Evolutionary conservation across 2,888 invertebrate genomes (phyloP), one percentile per base, ranked within the genome.

Genomic region (Apodemia hepburni): DNA sequence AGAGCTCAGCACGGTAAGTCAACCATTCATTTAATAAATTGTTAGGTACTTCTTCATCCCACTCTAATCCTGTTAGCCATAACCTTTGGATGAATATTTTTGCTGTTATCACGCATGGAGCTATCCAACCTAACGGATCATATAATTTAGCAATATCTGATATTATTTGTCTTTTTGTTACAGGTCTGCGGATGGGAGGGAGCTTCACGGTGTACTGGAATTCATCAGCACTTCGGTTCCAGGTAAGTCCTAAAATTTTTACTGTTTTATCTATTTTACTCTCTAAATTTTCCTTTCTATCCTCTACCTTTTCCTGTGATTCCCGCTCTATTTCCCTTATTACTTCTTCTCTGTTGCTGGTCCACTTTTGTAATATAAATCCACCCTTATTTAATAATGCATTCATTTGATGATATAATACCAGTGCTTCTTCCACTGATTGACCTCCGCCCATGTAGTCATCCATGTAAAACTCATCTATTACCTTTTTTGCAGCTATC

Each of bases 311-410:
- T 15, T 12, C 4, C 38, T 15, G 15, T 42, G 12, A 42, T 15
- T 42, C 6, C 33, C 47, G 35, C 59, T 62, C 45, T 59, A 65
- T 58, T 63, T 62, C 57, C 61, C 2, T 66, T 60, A 47, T 58
- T 63, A 61, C 69, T 68, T 69, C 71, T 72, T 61, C 75, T 71
- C 22, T 75, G 69, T 49, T 42, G 42, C 42, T 42, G 42, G 12
- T 42, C 42, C 42, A 42, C 6, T 42, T 42, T 42, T 42, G 42
- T 8, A 77, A 60, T 11, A 66, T 59, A 60, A 77, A 76, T 15
- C 75, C 74, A 11, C 72, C 75, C 29, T 63, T 62, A 17, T 51
- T 67, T 35, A 77, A 59, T 12, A 78, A 58, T 18, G 49, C 54
- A 15, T 66, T 71, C 42, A 42, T 42, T 42, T 42, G 15, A 42